Conservation (phyloP, 37 sponge, comb jelly and placozoan genomes). For the Corticium candelabrum region DNA sequence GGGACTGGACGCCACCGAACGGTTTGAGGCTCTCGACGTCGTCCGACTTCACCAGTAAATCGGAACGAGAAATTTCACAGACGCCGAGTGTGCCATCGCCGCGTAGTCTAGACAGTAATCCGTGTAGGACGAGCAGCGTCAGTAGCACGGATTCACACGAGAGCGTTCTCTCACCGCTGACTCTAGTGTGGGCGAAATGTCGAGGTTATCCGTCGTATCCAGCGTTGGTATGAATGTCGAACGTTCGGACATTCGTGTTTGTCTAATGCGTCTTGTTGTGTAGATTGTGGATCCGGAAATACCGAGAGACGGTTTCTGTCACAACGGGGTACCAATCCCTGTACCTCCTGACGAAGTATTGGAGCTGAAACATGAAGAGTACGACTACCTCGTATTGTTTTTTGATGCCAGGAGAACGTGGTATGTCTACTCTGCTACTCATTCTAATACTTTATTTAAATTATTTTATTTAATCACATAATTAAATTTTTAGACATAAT, state of each 20-base stretch:
- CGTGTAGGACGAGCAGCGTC: too few relatives aligned
- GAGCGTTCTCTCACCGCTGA: conserved; percentile 42
- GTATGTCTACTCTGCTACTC: conserved; percentile 33
- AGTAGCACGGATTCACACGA: too few relatives aligned
- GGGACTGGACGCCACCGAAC: too few relatives aligned
- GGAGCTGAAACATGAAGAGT: conserved; percentile 34
- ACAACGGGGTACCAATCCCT: conserved; percentile 62
- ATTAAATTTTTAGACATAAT: too few relatives aligned
- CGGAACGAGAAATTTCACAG: background rate
- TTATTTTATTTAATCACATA: conserved; percentile 11
- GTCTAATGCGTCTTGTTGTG: background rate
- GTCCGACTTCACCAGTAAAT: background rate
- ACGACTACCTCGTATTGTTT: conserved; percentile 77
- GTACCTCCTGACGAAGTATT: conserved; percentile 83
- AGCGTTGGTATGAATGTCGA: conserved; percentile 74
- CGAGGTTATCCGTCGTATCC: conserved; percentile 92
- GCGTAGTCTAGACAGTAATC: background rate
- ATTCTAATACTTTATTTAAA: background rate
- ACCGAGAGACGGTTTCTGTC: conserved; percentile 40
- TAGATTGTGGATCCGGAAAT: conserved; percentile 86
- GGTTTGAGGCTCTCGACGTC: background rate
- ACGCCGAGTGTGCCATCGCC: background rate
- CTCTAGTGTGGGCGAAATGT: conserved; percentile 98
- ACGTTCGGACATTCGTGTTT: background rate
- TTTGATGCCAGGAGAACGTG: conserved; percentile 92